phyloP scores from a whole-genome alignment of 2,888 invertebrate genomes.

The Metellina segmentata region DNA sequence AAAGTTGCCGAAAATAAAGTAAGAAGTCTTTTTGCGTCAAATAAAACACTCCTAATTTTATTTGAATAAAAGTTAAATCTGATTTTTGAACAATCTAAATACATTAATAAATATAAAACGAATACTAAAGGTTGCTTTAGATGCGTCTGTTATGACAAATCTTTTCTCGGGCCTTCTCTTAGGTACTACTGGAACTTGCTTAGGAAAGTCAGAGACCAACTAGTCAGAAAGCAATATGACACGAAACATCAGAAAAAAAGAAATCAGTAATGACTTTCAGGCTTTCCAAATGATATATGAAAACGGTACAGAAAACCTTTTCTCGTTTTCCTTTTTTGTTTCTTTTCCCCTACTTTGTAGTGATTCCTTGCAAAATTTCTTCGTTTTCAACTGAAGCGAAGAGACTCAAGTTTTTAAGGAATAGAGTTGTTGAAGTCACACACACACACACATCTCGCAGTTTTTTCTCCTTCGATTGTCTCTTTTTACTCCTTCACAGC shows the following conservation, averaged over 20 bases:
- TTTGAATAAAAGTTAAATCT: no score
- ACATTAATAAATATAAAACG: no score
- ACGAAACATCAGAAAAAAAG: not conserved
- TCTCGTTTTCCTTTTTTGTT: not conserved
- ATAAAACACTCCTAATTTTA: no score
- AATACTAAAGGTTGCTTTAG: no score
- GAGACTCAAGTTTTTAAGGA: slow-evolving; percentile 22
- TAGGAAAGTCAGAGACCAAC: not conserved
- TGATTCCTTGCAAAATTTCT: not conserved
- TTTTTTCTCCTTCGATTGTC: not conserved
- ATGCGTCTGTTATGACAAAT: no score
- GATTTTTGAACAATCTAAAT: no score
- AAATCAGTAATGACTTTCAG: not conserved
- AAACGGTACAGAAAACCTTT: slow-evolving; percentile 5
- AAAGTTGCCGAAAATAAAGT: no score
- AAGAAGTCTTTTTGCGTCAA: no score
- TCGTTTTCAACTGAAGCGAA: not conserved
- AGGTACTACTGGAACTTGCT: no score
- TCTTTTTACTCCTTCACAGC: slow-evolving; percentile 6
- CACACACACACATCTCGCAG: no score
- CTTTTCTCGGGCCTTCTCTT: no score
- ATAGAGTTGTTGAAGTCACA: not conserved
- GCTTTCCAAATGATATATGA: not conserved
- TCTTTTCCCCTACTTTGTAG: not conserved
- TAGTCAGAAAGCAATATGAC: not conserved